Base-by-base conservation (phyloP, 2,113 vertebrate genomes). In the Paratilapia polleni region DNA sequence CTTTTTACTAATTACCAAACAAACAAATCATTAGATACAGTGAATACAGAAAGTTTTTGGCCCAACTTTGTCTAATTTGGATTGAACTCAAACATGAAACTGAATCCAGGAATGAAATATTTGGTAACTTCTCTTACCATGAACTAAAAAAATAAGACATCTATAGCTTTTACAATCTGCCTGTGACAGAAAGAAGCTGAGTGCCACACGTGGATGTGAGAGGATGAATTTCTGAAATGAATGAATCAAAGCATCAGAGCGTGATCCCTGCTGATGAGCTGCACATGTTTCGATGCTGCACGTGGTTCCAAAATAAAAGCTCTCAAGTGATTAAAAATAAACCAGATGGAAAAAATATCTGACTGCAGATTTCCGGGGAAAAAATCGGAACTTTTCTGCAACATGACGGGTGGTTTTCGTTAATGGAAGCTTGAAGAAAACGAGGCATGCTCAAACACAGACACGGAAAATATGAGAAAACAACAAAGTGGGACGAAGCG, bases 391-490 rank as follows among this genome's bases (percentile, higher is more conserved):
- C 66, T 38, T 57, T 47, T 31, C 36, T 59, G 79, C 63, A 36
- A 70, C 68, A 79, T 41, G 77, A 78, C 36, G 2, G 41, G 83
- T 2, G 59, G 31, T 66, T 83, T 34, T 73, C 3, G 87, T 82
- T 88, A 88, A 84, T 77, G 80, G 74, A 84, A 66, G 82, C 58
- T 31, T 26, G 78, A 74, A 62, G 86, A 41, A 15, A 52, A 19
- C 0, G 24, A 81, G 52, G 62, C 81, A 59, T 78, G 78, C 86
- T 82, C 36, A 4, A 66, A 34, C 20, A 2, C 49, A 61, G 31
- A 22, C 57, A n/a, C 26, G 90, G 90, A 91, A 93, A 92, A 59
- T 78, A 52, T 79, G 85, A 90, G 75, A 5, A 6, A 31, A 62
- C 56, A 56, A 41, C 28, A 61, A 68, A 66, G 60, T 15, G 31